Evolutionary conservation across 2,797 vertebrate genomes (phyloP), one percentile per base, ranked within the genome.

Genomic region (Diplodus sargus): DNA sequence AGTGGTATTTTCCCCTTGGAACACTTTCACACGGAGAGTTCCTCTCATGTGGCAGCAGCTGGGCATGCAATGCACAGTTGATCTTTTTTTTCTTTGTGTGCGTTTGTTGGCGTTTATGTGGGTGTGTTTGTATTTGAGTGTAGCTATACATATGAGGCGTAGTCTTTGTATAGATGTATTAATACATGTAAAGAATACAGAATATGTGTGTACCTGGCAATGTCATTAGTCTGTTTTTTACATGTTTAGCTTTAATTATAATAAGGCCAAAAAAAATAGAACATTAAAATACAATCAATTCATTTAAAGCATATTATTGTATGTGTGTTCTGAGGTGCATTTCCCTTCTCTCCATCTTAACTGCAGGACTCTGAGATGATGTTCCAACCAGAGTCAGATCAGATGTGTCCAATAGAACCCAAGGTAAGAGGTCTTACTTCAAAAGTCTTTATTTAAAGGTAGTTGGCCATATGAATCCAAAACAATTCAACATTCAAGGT

Each of bases 361-460:
- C 68, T 83, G 53, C 78, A 96, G 95, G 90, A 95, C 58, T 89
- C 84, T 4, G 92, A 88, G 74, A 93, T 87, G 86, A 88, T 93
- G 87, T 90, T 93, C 70, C 86, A 95, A 30, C 93, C 93, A 10
- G 94, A 95, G 85, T 95, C 93, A 2, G 94, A 96, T 83, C 94
- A 94, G 81, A 86, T 89, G 53, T 91, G 85, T 70, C 83, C 89
- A 39, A 65, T n/a, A 70, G 85, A 90, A 69, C 83, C 86, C 13
- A 93, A 91, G 89, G 95, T 95, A 23, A 91, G 81, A 62, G 4
- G 70, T 58, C 4, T 6, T 47, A 30, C 30, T 28, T 64, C 5
- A 47, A 60, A 45, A 10, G 25, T 4, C 13, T 59, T 63, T 30
- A 49, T 63, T 15, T 48, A 34, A 48, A 63, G 14, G 25, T 30